A percentile compares a stretch with the other conserved stretches of the same genome.
phyloP scores from a whole-genome alignment of 2,888 invertebrate genomes.

The Rhingia rostrata region DNA sequence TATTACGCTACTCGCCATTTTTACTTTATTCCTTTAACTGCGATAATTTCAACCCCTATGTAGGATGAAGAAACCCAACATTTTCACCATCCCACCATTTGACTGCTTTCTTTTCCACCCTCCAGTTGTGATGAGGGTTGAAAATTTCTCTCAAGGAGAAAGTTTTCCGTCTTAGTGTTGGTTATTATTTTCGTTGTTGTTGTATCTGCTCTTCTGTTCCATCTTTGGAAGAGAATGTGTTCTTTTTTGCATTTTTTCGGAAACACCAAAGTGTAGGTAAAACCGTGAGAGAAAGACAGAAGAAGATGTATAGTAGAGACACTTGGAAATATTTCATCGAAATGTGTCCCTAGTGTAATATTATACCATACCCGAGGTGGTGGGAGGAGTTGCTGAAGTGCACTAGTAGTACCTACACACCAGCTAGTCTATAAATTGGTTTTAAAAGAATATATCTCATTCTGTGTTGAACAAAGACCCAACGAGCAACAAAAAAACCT shows the following conservation, averaged over 20 bases:
- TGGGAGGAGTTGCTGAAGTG: slow-evolving; percentile 35
- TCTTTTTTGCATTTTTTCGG: slow-evolving; percentile 15
- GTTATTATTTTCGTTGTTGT: slow-evolving; percentile 16
- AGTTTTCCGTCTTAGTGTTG: slow-evolving; percentile 51
- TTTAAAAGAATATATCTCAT: slow-evolving; percentile 69
- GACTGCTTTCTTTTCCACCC: slow-evolving; percentile 31
- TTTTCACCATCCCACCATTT: slow-evolving; percentile 26
- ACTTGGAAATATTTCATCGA: slow-evolving; percentile 83
- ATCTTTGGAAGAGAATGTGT: slow-evolving; percentile 16
- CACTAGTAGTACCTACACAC: slow-evolving; percentile 12
- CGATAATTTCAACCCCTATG: slow-evolving; percentile 51
- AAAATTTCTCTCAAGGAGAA: slow-evolving; percentile 64
- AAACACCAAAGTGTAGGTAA: slow-evolving; percentile 45
- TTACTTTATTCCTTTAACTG: slow-evolving; percentile 60
- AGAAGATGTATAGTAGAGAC: slow-evolving; percentile 76
- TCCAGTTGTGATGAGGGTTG: slow-evolving; percentile 35
- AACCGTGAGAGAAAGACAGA: slow-evolving; percentile 59
- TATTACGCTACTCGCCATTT: slow-evolving; percentile 71
- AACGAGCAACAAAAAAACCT: slow-evolving; percentile 28
- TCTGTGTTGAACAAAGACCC: slow-evolving; percentile 44
- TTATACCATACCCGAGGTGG: slow-evolving; percentile 75
- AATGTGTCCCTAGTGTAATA: slow-evolving; percentile 83
- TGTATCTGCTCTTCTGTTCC: slow-evolving; percentile 7
- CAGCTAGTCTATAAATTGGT: slow-evolving; percentile 67
- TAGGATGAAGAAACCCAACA: slow-evolving; percentile 21